Percentiles rank a stretch among this genome's conserved stretches.
Conservation (phyloP, 2,888 invertebrate species). For the Drosophila kambysellisi region DNA sequence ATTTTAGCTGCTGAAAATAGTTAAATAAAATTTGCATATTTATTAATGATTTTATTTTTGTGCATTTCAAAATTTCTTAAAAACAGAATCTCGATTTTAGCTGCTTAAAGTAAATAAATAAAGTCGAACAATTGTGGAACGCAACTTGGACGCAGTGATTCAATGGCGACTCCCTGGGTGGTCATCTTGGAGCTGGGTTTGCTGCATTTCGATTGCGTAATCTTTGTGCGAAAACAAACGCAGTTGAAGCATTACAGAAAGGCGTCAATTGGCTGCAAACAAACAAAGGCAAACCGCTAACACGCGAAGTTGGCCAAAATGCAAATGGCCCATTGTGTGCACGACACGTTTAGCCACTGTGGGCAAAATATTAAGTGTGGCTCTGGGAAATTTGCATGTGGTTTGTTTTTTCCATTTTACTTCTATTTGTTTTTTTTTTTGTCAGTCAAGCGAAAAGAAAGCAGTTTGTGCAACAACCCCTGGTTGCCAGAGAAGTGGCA, state of each 20-base stretch:
- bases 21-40: not conserved
- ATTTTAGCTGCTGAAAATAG: too few relatives aligned
- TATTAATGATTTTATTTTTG: not conserved
- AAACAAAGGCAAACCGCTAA: constrained; percentile 10
- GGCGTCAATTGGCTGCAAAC: constrained; percentile 40
- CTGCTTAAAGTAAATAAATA: not conserved
- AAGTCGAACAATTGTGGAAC: not conserved
- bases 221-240: constrained; percentile 20
- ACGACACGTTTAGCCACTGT: constrained; percentile 11
- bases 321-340: constrained; percentile 21
- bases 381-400: constrained; percentile 17
- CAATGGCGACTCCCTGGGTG: not conserved
- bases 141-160: not conserved
- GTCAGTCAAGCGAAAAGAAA: not conserved
- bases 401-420: not conserved
- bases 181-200: not conserved
- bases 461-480: not conserved
- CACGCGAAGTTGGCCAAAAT: constrained; percentile 33
- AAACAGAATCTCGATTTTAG: not conserved
- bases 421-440: not conserved
- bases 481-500: constrained; percentile 5
- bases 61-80: too few relatives aligned
- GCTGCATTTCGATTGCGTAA: constrained; percentile 10
- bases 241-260: constrained; percentile 17
- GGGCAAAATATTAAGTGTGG: not conserved